Conservation (phyloP, 2,113 vertebrate species). For the Saccopteryx bilineata region DNA sequence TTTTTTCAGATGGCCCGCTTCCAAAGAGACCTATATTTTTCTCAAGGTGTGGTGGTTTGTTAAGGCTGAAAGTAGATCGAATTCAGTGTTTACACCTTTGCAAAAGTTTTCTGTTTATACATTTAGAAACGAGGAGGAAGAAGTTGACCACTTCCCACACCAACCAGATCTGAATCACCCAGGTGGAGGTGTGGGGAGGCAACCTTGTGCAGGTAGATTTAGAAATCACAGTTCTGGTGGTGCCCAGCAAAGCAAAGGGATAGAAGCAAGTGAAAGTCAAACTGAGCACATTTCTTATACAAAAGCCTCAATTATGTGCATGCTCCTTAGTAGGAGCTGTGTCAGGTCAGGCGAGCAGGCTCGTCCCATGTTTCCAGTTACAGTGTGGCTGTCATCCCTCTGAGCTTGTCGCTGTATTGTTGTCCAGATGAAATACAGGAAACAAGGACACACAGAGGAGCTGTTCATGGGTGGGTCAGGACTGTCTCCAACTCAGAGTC, state of each 20-base stretch:
- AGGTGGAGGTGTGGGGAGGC: neutral
- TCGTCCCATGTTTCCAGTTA: neutral
- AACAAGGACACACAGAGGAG: neutral
- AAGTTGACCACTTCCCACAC: neutral
- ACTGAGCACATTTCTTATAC: neutral
- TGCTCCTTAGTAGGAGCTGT: neutral
- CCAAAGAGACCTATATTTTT: neutral
- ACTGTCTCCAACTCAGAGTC: neutral
- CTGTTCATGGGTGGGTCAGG: neutral
- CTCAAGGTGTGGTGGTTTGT: neutral
- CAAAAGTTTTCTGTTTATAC: neutral
- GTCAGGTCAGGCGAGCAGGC: neutral
- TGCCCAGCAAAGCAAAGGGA: neutral
- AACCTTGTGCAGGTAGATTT: neutral
- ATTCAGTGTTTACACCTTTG: neutral
- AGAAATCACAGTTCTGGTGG: neutral
- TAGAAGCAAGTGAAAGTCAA: neutral
- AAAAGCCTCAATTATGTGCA: neutral
- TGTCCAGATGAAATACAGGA: neutral
- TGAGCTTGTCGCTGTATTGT: neutral
- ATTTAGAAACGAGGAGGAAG: neutral
- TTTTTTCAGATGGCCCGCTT: neutral
- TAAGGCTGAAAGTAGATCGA: neutral
- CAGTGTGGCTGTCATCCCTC: neutral
- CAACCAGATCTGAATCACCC: accelerated